Percentiles rank a stretch among this genome's conserved stretches.
Evolutionary conservation across 1,140 invertebrate genomes (phyloP).

Genomic region (Zaprionus lachaisei): DNA sequence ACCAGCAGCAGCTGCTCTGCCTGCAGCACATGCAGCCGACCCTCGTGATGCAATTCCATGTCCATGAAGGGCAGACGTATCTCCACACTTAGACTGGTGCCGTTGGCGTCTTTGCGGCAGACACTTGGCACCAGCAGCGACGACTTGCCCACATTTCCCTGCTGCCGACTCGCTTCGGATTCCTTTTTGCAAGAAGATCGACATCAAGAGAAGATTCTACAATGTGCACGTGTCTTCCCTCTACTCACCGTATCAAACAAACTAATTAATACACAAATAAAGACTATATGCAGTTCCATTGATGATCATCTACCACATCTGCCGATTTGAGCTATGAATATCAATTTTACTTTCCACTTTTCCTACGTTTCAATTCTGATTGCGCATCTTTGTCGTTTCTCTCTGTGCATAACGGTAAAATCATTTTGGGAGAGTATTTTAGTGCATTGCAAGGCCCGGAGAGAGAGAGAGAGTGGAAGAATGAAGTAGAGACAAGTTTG

Average conservation of each 20-base stretch:
- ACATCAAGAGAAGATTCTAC: background rate
- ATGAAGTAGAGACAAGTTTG: background rate
- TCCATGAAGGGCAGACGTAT: constrained; percentile 76
- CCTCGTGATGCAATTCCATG: constrained; percentile 59
- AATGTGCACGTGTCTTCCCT: background rate
- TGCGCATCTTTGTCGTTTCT: background rate
- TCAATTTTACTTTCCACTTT: background rate
- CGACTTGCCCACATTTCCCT: background rate
- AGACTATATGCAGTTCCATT: constrained; percentile 26
- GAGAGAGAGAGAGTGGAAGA: background rate
- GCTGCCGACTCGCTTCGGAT: background rate
- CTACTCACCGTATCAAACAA: constrained; percentile 18
- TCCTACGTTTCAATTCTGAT: background rate
- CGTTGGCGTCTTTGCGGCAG: constrained; percentile 46
- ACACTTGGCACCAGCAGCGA: constrained; percentile 48
- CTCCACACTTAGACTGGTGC: constrained; percentile 51
- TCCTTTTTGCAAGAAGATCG: background rate
- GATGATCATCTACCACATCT: background rate
- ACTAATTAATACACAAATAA: constrained; percentile 23
- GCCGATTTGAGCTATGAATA: background rate
- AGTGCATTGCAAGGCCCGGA: background rate
- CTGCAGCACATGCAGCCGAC: constrained; percentile 56
- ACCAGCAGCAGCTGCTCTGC: constrained; percentile 56
- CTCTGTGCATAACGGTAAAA: background rate
- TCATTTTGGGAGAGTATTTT: background rate